Evolutionary conservation across 2,113 vertebrate species (phyloP), one percentile per base, ranked within the genome.

Genomic region (Cebidichthys violaceus): DNA sequence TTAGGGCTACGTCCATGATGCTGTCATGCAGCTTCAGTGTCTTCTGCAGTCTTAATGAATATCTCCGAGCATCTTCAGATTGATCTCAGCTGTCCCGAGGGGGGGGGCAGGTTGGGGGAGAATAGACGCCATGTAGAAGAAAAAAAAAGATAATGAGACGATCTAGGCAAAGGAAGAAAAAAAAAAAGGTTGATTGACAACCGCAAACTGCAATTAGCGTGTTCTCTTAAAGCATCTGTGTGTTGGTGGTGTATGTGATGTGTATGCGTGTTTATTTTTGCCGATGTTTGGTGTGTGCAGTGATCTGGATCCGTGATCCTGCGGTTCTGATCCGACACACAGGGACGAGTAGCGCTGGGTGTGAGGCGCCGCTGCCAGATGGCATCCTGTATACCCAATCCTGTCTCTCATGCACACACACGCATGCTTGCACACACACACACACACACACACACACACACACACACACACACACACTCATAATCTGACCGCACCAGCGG

Each of bases 191-290:
- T 98, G 97, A 98, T 97, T 97, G 97, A 97, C 97, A 97, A 95
- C 95, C 93, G 94, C 95, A 95, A 95, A 95, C 95, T 96, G 96
- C 96, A 97, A 98, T 98, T 97, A 97, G 96, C 91, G 96, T 94
- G 95, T 95, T 96, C 94, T 95, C 94, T 94, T 94, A 93, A 77
- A 90, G 87, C 91, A 89, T 89, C 89, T 92, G 91, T 75, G 85
- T 89, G 77, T 83, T 70, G 55, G 66, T 61, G 62, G 52, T 80
- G 73, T 59, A 57, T 75, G 72, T 75, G 67, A 37, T 81, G 70
- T 71, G 81, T 73, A 77, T 70, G 65, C 29, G 75, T 76, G 85
- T 87, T 90, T 90, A 69, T 87, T 89, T 91, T 81, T 72, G 65
- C 62, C 68, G 45, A 61, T 89, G 83, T 87, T 88, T 88, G 85